These are phyloP conservation scores for Noturus placidus DNA, from an alignment of 2,113 vertebrate genomes.

Conservation along the genomic window DNA sequence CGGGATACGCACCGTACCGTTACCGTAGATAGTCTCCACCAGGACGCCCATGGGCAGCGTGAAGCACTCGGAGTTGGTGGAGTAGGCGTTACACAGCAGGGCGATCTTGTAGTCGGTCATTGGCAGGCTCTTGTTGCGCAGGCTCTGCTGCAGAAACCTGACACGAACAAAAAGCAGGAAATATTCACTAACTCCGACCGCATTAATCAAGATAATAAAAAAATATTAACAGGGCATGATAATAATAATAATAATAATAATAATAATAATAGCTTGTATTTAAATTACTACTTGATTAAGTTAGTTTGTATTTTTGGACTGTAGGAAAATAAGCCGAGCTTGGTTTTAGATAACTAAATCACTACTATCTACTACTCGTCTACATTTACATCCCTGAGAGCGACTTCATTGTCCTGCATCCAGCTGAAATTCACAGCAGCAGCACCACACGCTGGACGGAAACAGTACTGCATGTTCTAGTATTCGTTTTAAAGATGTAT, in stretches of 20 bases:
- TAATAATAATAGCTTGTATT: background rate
- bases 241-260: background rate
- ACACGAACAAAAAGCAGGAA: background rate
- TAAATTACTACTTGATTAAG: background rate
- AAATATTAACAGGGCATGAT: background rate
- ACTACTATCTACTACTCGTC: background rate
- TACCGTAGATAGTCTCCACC: constrained; percentile 98
- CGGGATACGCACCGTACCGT: constrained; percentile 85
- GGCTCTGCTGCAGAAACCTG: constrained; percentile 95
- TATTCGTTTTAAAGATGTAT: too few species aligned
- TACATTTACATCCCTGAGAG: background rate
- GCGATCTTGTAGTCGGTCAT: constrained; percentile 99
- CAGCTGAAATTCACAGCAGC: background rate
- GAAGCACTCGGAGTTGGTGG: constrained; percentile 98
- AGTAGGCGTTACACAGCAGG: constrained; percentile 95
- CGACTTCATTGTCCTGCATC: background rate
- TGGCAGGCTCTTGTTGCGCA: constrained; percentile 91
- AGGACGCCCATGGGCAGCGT: constrained; percentile 96
- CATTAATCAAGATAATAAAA: background rate
- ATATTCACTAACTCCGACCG: background rate
- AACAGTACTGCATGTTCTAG: background rate
- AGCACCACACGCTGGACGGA: constrained; percentile 9
- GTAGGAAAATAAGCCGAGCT: too few species aligned
- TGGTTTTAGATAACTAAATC: background rate
- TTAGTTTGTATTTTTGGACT: too few species aligned